Conservation (phyloP, 2,888 invertebrate species). For the Xestobium rufovillosum region DNA sequence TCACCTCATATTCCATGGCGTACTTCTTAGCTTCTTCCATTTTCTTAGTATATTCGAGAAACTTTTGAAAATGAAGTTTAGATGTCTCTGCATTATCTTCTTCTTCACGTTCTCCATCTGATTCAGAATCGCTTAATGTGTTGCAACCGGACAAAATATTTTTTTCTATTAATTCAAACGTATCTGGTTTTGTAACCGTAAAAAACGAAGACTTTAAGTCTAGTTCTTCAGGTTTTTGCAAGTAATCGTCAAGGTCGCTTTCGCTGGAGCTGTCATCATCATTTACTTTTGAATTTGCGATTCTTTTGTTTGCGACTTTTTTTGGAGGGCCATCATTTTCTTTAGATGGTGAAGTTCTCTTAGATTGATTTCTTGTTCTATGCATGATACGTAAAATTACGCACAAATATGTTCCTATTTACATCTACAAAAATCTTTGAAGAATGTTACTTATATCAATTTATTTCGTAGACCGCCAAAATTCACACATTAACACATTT, state of each 20-base stretch:
- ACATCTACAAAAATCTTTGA: too few species aligned
- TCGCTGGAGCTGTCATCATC: slow-evolving; percentile 37
- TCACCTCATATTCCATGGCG: slow-evolving; percentile 46
- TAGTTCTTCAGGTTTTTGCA: slow-evolving; percentile 48
- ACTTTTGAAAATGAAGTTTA: slow-evolving; percentile 46
- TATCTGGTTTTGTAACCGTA: slow-evolving; percentile 23
- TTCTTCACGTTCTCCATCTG: slow-evolving; percentile 30
- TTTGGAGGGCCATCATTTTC: too few species aligned
- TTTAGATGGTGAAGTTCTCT: too few species aligned
- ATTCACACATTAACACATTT: too few species aligned
- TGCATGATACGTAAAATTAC: too few species aligned
- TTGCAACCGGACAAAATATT: slow-evolving; percentile 34
- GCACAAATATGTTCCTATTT: too few species aligned
- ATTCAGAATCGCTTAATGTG: slow-evolving; percentile 36
- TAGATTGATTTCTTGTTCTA: too few species aligned
- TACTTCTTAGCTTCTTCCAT: slow-evolving; percentile 55
- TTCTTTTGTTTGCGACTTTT: slow-evolving; percentile 8
- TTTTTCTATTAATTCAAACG: slow-evolving; percentile 35
- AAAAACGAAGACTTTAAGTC: slow-evolving; percentile 52
- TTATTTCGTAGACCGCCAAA: too few species aligned
- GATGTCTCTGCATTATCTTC: slow-evolving; percentile 18
- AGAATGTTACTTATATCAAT: too few species aligned
- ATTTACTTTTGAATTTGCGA: slow-evolving; percentile 5
- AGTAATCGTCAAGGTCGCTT: slow-evolving; percentile 48
- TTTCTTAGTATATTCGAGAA: slow-evolving; percentile 52